Evolutionary conservation across 1,140 invertebrate genomes (phyloP).

Genomic region (Hylyphantes graminicola): DNA sequence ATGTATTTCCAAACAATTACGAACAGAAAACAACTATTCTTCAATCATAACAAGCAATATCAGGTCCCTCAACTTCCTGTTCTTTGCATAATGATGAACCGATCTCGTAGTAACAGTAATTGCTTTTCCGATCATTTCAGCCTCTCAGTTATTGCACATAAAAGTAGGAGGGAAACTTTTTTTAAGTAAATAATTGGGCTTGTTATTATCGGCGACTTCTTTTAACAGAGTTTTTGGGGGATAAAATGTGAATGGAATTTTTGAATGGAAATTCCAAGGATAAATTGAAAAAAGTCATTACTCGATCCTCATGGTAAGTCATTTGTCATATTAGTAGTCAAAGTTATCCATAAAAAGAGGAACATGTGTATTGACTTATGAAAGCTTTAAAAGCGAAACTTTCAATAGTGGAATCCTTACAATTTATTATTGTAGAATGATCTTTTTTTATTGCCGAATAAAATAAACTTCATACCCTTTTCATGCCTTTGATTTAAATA

Average conservation of each 20-base stretch:
- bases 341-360: background rate
- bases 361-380: too few relatives aligned
- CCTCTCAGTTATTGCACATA: background rate
- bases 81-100: slow-evolving; percentile 13
- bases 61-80: background rate
- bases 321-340: background rate
- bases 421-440: too few relatives aligned
- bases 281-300: slow-evolving; percentile 8
- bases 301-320: background rate
- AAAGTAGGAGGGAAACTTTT: background rate
- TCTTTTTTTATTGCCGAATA: too few relatives aligned
- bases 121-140: slow-evolving; percentile 31
- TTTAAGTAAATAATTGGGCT: slow-evolving; percentile 39
- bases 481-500: too few relatives aligned
- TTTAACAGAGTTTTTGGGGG: background rate
- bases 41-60: too few relatives aligned
- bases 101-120: slow-evolving; percentile 16
- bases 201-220: slow-evolving; percentile 21
- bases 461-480: too few relatives aligned
- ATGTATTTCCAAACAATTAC: too few relatives aligned
- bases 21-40: too few relatives aligned
- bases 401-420: too few relatives aligned
- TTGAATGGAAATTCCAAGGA: slow-evolving; percentile 3
- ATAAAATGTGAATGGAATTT: slow-evolving; percentile 4
- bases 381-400: background rate